These are phyloP conservation scores for Heterotilapia buettikoferi DNA, from an alignment of 2,113 vertebrate species.

Conservation along the genomic window DNA sequence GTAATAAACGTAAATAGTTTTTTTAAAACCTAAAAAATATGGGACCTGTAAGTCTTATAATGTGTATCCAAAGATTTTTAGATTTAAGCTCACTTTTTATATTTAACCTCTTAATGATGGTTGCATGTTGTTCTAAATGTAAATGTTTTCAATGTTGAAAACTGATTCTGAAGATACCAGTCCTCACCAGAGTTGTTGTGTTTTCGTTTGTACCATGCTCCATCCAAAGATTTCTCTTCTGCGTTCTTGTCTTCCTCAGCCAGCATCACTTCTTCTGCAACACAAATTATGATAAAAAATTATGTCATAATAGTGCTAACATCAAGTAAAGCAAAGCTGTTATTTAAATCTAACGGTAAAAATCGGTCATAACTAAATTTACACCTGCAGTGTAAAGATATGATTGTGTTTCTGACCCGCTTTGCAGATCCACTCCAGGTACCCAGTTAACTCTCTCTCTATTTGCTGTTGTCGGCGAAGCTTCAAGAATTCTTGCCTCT, in stretches of 20 bases:
- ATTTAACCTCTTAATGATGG: neutral
- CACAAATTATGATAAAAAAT: neutral
- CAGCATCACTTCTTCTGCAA: conserved; percentile 96
- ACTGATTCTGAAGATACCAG: no score
- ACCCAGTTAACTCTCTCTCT: conserved; percentile 89
- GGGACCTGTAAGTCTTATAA: neutral
- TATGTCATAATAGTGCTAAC: neutral
- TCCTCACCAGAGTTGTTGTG: conserved; percentile 67
- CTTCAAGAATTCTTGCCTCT: conserved; percentile 92
- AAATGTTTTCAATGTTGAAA: neutral
- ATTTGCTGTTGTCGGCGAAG: conserved; percentile 96
- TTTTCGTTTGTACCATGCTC: conserved; percentile 77
- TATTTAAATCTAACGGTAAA: neutral
- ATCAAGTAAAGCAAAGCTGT: neutral
- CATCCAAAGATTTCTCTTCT: conserved; percentile 89
- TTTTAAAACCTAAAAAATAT: neutral
- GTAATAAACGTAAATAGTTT: neutral
- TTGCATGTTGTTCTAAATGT: neutral
- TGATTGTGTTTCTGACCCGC: conserved; percentile 78
- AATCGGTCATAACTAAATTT: neutral
- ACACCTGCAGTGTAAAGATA: neutral
- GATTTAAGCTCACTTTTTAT: neutral
- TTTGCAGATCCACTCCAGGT: conserved; percentile 98
- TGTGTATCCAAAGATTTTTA: neutral
- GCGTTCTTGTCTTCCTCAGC: conserved; percentile 95